A percentile compares a stretch with the other conserved stretches of the same genome.
Conservation (phyloP, 2,113 vertebrate species). For the Notarius lentiginosus region DNA sequence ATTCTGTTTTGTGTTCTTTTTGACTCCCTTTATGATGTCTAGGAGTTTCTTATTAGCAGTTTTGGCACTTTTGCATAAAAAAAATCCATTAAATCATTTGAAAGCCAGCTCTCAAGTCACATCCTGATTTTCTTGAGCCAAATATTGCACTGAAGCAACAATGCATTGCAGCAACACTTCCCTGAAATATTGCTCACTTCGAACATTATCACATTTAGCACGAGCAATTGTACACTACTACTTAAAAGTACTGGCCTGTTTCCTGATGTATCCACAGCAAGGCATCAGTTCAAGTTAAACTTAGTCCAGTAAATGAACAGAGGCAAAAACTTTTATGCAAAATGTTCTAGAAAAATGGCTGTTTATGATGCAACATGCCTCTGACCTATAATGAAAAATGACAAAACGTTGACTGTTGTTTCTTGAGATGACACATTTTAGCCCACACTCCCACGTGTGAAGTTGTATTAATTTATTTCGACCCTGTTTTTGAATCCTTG, state of each 20-base stretch:
- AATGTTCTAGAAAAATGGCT: background rate
- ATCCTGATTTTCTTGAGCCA: background rate
- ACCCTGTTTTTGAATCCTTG: conserved; percentile 63
- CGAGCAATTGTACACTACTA: background rate
- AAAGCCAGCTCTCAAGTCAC: background rate
- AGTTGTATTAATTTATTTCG: conserved; percentile 61
- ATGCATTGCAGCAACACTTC: background rate
- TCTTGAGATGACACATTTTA: conserved; percentile 69
- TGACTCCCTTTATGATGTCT: background rate
- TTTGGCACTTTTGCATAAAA: background rate
- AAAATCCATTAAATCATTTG: background rate
- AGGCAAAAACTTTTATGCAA: background rate
- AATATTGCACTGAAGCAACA: background rate
- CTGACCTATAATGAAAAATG: background rate
- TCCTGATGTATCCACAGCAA: background rate
- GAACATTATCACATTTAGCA: background rate
- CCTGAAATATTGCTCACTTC: background rate
- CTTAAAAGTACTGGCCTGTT: background rate
- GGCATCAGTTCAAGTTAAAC: background rate
- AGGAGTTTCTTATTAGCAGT: background rate
- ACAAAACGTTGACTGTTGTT: conserved; percentile 50
- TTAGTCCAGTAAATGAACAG: background rate
- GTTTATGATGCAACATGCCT: background rate
- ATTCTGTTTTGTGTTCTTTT: background rate
- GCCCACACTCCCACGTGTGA: conserved; percentile 63